Evolutionary conservation across 2,888 invertebrate species (phyloP).

Genomic region (Listrodromus nycthemerus): DNA sequence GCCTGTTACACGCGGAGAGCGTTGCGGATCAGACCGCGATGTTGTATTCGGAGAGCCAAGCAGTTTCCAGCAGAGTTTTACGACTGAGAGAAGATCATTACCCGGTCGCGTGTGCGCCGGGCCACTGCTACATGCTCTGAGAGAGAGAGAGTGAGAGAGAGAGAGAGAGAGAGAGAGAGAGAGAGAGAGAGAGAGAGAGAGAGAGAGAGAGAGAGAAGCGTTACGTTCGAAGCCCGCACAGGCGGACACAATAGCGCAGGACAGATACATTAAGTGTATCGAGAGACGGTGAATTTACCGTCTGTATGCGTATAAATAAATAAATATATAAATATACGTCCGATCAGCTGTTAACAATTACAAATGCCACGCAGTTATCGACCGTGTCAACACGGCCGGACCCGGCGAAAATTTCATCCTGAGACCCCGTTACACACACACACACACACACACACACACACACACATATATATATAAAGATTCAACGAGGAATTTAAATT

Average conservation of each 20-base stretch:
- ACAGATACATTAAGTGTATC: constrained; percentile 30
- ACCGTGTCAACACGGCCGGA: constrained; percentile 49
- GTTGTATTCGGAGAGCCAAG: constrained; percentile 21
- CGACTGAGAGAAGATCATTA: constrained; percentile 64
- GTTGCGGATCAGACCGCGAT: neutral
- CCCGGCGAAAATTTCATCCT: constrained; percentile 21
- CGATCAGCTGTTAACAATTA: constrained; percentile 73
- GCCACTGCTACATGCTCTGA: constrained; percentile 49
- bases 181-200: no score
- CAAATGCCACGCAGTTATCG: constrained; percentile 61
- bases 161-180: no score
- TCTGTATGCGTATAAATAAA: neutral
- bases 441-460: no score
- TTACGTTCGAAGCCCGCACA: constrained; percentile 43
- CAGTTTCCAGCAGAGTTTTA: constrained; percentile 29
- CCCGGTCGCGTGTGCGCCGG: constrained; percentile 67
- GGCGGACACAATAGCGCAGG: constrained; percentile 24
- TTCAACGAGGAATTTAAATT: neutral
- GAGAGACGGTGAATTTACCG: neutral
- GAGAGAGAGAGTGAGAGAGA: no score
- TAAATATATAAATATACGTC: constrained; percentile 56
- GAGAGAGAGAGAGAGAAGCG: constrained; percentile 32
- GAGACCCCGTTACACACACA: no score
- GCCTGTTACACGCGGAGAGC: neutral
- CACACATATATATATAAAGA: neutral